These are phyloP conservation scores for Cephus pygmeus DNA, from an alignment of 2,888 invertebrate species.

Conservation along the genomic window DNA sequence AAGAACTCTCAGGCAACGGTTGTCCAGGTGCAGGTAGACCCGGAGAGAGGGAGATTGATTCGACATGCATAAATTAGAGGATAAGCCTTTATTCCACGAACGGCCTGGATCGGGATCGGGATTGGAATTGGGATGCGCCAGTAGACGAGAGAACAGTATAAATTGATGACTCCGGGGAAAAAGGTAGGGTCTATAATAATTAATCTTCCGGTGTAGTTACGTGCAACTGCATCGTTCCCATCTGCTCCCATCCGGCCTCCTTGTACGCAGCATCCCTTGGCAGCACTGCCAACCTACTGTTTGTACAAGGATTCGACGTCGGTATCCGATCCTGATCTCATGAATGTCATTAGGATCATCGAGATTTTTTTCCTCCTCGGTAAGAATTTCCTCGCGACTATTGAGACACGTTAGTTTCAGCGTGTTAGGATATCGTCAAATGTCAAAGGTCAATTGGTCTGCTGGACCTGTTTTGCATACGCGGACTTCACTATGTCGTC, in stretches of 20 bases:
- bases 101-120: constrained; percentile 46
- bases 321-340: neutral
- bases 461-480: neutral
- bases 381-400: neutral
- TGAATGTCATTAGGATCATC: neutral
- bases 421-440: neutral
- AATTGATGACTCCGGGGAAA: constrained; percentile 65
- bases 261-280: neutral
- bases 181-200: constrained; percentile 65
- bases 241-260: neutral
- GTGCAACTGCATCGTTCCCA: constrained; percentile 15
- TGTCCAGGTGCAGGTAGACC: constrained; percentile 57
- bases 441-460: neutral
- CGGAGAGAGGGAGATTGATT: constrained; percentile 60
- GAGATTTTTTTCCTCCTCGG: neutral
- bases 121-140: constrained; percentile 53
- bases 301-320: neutral
- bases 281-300: neutral
- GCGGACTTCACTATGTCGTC: neutral
- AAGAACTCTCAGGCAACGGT: constrained; percentile 46
- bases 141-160: constrained; percentile 39
- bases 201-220: constrained; percentile 59
- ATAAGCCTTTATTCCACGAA: constrained; percentile 58
- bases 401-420: neutral
- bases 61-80: constrained; percentile 66